A percentile compares a stretch with the other conserved stretches of the same genome.
Evolutionary conservation across 2,888 invertebrate species (phyloP).

Genomic region (Erebia palarica): DNA sequence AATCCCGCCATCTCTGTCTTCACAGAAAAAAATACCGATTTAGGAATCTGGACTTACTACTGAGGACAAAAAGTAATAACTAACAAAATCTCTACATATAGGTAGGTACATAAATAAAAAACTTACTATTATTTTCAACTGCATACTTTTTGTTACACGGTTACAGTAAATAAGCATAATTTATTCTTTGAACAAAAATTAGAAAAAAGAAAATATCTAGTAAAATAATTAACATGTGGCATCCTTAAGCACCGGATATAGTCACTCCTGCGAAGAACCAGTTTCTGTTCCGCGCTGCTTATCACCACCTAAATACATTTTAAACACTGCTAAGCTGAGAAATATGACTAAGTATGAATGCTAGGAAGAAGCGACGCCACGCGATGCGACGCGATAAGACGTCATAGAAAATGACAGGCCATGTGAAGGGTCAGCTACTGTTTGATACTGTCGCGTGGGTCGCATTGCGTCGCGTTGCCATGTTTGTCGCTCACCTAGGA

Average conservation of each 20-base stretch:
- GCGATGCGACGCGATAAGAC: too few relatives aligned
- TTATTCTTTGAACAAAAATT: conserved; percentile 4
- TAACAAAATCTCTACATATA: background rate
- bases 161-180: background rate
- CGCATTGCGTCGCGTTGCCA: too few relatives aligned
- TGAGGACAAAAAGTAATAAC: too few relatives aligned
- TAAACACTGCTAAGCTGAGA: conserved; percentile 10
- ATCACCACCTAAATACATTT: conserved; percentile 66
- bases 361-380: background rate
- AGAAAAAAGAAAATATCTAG: conserved; percentile 8
- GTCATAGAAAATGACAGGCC: too few relatives aligned
- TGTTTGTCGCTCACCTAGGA: too few relatives aligned
- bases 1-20: too few relatives aligned
- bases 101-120: background rate
- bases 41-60: too few relatives aligned
- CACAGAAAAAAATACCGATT: too few relatives aligned
- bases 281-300: conserved; percentile 59
- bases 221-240: conserved; percentile 32
- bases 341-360: background rate
- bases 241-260: conserved; percentile 48
- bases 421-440: too few relatives aligned
- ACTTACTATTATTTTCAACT: background rate
- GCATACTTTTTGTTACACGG: background rate
- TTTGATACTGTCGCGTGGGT: too few relatives aligned
- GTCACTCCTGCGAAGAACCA: conserved; percentile 55